A percentile compares a stretch with the other conserved stretches of the same genome.
Conservation (phyloP, 1,140 invertebrate species). For the Bombus turneri region DNA sequence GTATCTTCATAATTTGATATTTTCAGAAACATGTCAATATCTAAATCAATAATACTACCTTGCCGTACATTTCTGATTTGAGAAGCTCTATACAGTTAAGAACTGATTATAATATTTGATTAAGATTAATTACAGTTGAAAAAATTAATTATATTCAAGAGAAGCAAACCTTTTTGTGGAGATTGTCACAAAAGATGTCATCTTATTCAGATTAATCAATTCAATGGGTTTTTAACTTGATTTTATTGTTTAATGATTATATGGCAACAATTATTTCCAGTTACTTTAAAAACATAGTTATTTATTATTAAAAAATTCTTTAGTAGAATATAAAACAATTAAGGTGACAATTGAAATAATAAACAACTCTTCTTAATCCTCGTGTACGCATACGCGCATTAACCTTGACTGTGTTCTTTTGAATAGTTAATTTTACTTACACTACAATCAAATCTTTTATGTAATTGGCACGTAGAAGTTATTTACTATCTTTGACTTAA, state of each 20-base stretch:
- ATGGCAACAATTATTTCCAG: neutral
- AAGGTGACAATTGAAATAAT: neutral
- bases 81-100: constrained; percentile 19
- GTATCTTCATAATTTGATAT: constrained; percentile 95
- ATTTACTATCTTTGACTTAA: constrained; percentile 21
- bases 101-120: neutral
- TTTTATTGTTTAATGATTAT: neutral
- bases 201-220: constrained; percentile 44
- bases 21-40: constrained; percentile 90
- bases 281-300: too few relatives aligned
- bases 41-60: constrained; percentile 85
- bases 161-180: constrained; percentile 56
- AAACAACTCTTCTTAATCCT: neutral
- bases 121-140: neutral
- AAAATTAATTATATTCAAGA: constrained; percentile 25
- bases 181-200: constrained; percentile 59
- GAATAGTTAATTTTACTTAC: constrained; percentile 16
- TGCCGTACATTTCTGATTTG: constrained; percentile 72
- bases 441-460: constrained; percentile 19
- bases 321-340: neutral
- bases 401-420: constrained; percentile 34
- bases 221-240: constrained; percentile 5
- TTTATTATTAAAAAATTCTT: neutral
- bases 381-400: neutral
- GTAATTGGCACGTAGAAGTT: constrained; percentile 28